Percentiles rank a stretch among this genome's conserved stretches.
phyloP scores from a whole-genome alignment of 1,140 invertebrate species.

The Parasteatoda tepidariorum region DNA sequence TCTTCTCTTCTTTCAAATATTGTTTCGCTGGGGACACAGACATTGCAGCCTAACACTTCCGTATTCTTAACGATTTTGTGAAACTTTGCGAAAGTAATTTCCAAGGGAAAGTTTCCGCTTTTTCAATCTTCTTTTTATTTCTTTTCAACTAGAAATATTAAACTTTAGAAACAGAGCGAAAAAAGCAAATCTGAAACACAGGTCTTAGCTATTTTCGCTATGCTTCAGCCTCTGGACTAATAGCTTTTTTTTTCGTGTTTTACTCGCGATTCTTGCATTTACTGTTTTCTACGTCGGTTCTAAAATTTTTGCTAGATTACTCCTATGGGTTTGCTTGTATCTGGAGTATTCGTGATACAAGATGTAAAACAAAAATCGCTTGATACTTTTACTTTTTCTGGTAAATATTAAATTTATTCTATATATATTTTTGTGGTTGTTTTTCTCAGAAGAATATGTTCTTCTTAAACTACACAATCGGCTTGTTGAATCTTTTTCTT shows the following conservation, averaged over 20 bases:
- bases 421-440: too few relatives aligned
- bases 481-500: too few relatives aligned
- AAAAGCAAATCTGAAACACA: conserved; percentile 3
- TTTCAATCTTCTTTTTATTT: conserved; percentile 22
- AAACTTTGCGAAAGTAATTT: conserved; percentile 50
- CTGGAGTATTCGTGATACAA: too few relatives aligned
- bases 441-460: too few relatives aligned
- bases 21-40: conserved; percentile 19
- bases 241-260: neutral
- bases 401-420: too few relatives aligned
- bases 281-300: neutral
- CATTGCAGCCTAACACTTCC: conserved; percentile 22
- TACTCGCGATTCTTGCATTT: neutral
- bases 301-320: neutral
- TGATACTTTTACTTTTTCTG: too few relatives aligned
- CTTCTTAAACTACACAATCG: too few relatives aligned
- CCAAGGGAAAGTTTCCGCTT: conserved; percentile 39
- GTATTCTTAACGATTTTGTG: conserved; percentile 52
- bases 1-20: conserved; percentile 23
- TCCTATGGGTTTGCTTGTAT: neutral
- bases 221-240: neutral
- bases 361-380: too few relatives aligned
- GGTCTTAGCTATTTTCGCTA: neutral
- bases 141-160: conserved; percentile 46
- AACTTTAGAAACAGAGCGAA: conserved; percentile 11